phyloP scores from a whole-genome alignment of 2,888 invertebrate genomes.

The Beris morrisii region DNA sequence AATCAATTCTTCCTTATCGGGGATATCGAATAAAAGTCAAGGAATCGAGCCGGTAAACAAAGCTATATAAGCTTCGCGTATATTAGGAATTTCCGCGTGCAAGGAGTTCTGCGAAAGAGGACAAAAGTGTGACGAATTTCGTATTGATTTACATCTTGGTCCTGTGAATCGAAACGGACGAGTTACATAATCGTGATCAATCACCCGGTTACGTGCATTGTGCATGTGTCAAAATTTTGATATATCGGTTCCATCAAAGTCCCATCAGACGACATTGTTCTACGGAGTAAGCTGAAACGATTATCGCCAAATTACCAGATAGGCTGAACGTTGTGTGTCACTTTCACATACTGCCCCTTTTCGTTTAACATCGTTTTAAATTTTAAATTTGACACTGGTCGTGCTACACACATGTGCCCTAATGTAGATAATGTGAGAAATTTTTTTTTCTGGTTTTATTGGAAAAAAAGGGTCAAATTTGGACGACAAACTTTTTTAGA shows the following conservation, averaged over 20 bases:
- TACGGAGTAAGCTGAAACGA: conserved; percentile 2
- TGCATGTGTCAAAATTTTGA: conserved; percentile 12
- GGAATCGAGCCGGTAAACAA: conserved; percentile 9
- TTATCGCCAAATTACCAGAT: conserved; percentile 22
- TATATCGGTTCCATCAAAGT: conserved; percentile 25
- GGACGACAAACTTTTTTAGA: too few species aligned
- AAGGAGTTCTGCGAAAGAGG: too few species aligned
- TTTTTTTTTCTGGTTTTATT: too few species aligned
- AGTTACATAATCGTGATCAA: conserved; percentile 8
- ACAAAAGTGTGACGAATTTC: too few species aligned
- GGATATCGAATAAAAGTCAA: conserved; percentile 2
- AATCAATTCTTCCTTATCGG: conserved; percentile 8
- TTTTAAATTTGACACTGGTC: conserved; percentile 11
- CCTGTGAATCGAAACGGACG: background rate
- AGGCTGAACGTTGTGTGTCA: background rate
- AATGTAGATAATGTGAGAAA: too few species aligned
- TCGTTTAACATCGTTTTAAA: conserved; percentile 12
- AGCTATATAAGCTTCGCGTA: background rate
- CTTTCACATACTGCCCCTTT: background rate
- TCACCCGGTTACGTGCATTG: conserved; percentile 15
- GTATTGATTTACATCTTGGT: background rate
- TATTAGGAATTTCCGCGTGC: too few species aligned
- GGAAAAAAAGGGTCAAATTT: too few species aligned
- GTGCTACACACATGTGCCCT: background rate
- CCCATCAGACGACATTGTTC: conserved; percentile 19